Base-by-base conservation (phyloP, 2,113 vertebrate genomes). In the Pangasianodon gigas region DNA sequence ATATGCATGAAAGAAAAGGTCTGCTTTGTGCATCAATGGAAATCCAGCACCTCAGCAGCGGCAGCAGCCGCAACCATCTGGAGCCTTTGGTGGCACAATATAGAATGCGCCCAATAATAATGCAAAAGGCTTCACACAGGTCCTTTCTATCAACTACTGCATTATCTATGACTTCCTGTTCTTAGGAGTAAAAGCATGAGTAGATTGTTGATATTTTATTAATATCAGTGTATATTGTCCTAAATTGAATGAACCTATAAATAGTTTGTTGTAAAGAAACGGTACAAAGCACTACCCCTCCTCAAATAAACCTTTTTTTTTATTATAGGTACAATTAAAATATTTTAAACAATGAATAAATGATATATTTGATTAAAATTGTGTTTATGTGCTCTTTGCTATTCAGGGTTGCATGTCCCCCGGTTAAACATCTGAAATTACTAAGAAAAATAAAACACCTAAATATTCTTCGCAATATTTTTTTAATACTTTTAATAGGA, bases 11-110 rank as follows among this genome's bases (percentile, higher is more conserved):
- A 51, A 75, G 87, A 83, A 87, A 86, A 81, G 87, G 87, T 80
- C 83, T n/a, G 83, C 86, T 90, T 91, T 91, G 89, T 91, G 84
- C 44, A 32, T 84, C 79, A 62, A 89, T 67, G 87, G 79, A 87
- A 71, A 67, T 21, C 52, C 79, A 60, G 87, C 84, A 65, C 77
- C 84, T 85, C 91, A 62, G 91, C 41, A 71, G 91, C 48, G 62
- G 84, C 77, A 89, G 79, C 84, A 84, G 83, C 16, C 86, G 58
- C 88, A 90, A 92, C 91, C 89, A 92, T 92, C 91, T 92, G 91
- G 91, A 87, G 85, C 52, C 83, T 88, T 75, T 85, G 86, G 71
- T 91, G 88, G 87, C 54, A 87, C 65, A 69, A 80, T 87, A 80
- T 84, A 62, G 41, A 79, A 86, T 16, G 21, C 52, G 0, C 13